Base-by-base conservation (phyloP, 2,888 invertebrate genomes). In the Leptopilina myrica region DNA sequence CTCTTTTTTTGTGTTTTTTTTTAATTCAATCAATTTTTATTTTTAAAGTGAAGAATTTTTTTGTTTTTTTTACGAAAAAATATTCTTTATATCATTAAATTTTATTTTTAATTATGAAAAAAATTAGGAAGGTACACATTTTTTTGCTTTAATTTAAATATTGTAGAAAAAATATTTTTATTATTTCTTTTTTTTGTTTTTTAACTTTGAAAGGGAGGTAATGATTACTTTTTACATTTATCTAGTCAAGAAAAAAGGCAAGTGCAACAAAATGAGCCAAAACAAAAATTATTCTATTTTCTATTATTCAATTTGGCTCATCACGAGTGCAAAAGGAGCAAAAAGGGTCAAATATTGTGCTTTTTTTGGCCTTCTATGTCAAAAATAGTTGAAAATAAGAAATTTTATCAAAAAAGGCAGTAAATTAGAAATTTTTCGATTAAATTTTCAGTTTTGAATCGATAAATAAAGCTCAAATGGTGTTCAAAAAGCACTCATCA, bases 111-210 rank as follows among this genome's bases (percentile, higher is more conserved):
- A 33, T 33, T 33, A 5, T 33, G 5, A 0, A 33, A 5, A 33
- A 33, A 33, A 33, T 20, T 20, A n/a, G n/a, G 20, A 33, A 33
- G 1, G 33, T 4, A 5, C 1, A 33, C 1, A 33, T 83, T 76
- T n/a, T 49, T 33, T 49, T 12, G 9, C 53, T 33, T 64, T 53
- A 33, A 5, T 33, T 33, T 33, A 2, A 3, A 33, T 33, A 33
- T 33, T 33, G 33, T 33, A 33, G 33, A 33, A 3, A 33, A 33
- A 33, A 33, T 33, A 33, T 33, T 33, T 33, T 33, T 4, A 14
- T 77, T 14, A 59, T 59, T 82, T 78, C 65, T 81, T 84, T 82
- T 85, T 46, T 46, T 5, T 66, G n/a, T 67, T 67, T 67, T 67
- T 67, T 46, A 6, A 20, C 9, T 49, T 43, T 43, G 5, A 20